A percentile compares a stretch with the other conserved stretches of the same genome.
Conservation (phyloP, 2,888 invertebrate genomes). For the Lordiphosa fenestrarum region DNA sequence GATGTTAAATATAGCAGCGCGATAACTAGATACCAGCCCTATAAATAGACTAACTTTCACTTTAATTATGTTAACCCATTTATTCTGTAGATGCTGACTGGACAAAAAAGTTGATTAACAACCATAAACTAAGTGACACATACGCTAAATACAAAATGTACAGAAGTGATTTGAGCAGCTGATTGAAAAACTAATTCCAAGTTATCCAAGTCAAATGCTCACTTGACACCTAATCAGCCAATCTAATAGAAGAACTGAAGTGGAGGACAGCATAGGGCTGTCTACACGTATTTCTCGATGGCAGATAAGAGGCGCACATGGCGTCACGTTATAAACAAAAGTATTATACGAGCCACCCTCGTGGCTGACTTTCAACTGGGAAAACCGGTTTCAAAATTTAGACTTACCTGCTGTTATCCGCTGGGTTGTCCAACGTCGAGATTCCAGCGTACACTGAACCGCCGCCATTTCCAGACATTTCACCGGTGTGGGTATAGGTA, state of each 20-base stretch:
- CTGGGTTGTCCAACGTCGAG: conserved; percentile 53
- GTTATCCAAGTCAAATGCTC: conserved; percentile 7
- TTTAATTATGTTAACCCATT: no score
- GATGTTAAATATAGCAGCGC: no score
- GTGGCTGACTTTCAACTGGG: no score
- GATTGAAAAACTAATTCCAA: no score
- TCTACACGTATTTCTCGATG: conserved; percentile 43
- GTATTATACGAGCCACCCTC: neutral
- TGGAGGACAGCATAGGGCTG: neutral
- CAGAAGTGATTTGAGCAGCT: no score
- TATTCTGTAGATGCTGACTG: no score
- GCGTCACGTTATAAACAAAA: neutral
- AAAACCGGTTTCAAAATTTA: neutral
- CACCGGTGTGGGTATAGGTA: neutral
- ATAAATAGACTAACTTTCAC: no score
- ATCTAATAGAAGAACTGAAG: conserved; percentile 19
- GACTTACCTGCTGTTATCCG: conserved; percentile 50
- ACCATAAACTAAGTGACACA: no score
- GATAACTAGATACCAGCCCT: no score
- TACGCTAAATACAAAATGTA: no score
- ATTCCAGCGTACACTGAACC: conserved; percentile 61
- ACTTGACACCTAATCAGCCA: conserved; percentile 42
- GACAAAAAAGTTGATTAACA: no score
- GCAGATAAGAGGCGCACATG: conserved; percentile 21
- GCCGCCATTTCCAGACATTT: conserved; percentile 28